A percentile compares a stretch with the other conserved stretches of the same genome.
Evolutionary conservation across 1,140 invertebrate genomes (phyloP).

Genomic region (Eubasilissa regina): DNA sequence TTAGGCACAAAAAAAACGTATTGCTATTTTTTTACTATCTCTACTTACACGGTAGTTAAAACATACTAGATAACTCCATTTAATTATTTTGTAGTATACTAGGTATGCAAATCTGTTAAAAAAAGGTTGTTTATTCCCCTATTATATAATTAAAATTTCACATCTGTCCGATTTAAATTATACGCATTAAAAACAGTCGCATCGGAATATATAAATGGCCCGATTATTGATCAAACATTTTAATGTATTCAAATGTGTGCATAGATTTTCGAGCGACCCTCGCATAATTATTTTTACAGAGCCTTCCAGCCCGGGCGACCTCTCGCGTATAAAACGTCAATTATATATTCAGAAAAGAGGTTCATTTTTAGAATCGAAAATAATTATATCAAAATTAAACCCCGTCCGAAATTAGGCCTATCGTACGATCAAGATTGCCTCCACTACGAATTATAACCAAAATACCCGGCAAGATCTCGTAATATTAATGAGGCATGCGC

Average conservation of each 20-base stretch:
- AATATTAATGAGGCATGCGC: constrained; percentile 33
- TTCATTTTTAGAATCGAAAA: constrained; percentile 49
- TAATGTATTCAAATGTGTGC: constrained; percentile 38
- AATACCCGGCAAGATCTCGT: constrained; percentile 7
- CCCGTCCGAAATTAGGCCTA: constrained; percentile 52
- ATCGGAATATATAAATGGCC: background rate
- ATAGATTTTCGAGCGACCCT: constrained; percentile 35
- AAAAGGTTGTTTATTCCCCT: background rate
- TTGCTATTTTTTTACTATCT: too few species aligned
- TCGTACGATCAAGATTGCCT: constrained; percentile 47
- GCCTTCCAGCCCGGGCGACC: constrained; percentile 25
- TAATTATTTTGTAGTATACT: too few species aligned
- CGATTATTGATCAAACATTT: constrained; percentile 41
- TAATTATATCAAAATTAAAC: constrained; percentile 49
- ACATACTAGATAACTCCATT: too few species aligned
- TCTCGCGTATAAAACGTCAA: constrained; percentile 53
- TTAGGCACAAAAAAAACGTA: too few species aligned
- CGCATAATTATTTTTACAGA: constrained; percentile 22
- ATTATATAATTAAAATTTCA: background rate
- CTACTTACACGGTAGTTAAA: too few species aligned
- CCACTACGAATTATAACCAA: constrained; percentile 47
- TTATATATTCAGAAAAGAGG: constrained; percentile 48
- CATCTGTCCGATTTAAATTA: constrained; percentile 17
- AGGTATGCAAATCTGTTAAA: too few species aligned
- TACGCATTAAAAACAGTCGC: background rate